Conservation (phyloP, 2,797 vertebrate genomes). For the Picus viridis region DNA sequence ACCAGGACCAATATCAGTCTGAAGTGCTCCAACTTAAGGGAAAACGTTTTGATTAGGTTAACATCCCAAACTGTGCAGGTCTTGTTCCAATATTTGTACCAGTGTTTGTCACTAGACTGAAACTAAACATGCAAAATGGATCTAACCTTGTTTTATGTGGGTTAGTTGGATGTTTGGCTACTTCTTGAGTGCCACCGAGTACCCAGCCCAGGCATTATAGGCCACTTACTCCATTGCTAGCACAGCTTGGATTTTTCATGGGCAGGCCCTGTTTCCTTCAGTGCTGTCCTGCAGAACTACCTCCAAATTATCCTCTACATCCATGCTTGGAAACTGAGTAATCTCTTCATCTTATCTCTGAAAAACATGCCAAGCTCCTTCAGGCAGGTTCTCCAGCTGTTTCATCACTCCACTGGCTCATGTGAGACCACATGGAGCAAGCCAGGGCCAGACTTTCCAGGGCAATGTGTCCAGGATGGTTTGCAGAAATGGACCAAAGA, state of each 20-base stretch:
- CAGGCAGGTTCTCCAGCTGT: background rate
- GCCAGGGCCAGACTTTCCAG: background rate
- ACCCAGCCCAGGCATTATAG: background rate
- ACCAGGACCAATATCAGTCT: background rate
- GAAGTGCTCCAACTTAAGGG: background rate
- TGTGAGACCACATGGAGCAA: background rate
- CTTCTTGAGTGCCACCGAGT: background rate
- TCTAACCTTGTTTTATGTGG: background rate
- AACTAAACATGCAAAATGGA: background rate
- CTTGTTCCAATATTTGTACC: background rate
- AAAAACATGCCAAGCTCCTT: background rate
- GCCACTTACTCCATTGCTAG: background rate
- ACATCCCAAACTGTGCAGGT: rapidly evolving
- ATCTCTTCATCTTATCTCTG: background rate
- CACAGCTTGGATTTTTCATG: background rate
- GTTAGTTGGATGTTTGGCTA: background rate
- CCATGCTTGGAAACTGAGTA: background rate
- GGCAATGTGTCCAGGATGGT: background rate
- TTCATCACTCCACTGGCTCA: background rate
- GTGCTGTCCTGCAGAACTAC: background rate
- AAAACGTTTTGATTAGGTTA: background rate
- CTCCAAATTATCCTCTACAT: background rate
- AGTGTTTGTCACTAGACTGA: background rate
- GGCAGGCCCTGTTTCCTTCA: background rate
- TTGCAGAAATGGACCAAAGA: background rate